A percentile compares a stretch with the other conserved stretches of the same genome.
Evolutionary conservation across 1,140 invertebrate species (phyloP).

Genomic region (Drosophila kikkawai): DNA sequence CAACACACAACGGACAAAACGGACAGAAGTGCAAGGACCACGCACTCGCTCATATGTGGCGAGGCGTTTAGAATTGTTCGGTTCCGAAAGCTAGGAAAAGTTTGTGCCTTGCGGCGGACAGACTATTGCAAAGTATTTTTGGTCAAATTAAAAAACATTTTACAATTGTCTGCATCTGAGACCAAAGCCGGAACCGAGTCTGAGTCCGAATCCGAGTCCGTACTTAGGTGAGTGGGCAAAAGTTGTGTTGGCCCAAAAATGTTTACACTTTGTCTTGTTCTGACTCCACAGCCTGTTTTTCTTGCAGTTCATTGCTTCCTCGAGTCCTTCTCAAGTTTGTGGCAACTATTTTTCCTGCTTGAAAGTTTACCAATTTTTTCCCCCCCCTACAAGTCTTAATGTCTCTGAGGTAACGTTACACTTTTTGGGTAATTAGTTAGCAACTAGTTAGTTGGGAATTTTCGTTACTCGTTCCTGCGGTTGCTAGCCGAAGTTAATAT

Average conservation of each 20-base stretch:
- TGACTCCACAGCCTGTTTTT: slow-evolving; percentile 16
- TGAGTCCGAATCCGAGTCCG: neutral
- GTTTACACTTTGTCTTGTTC: slow-evolving; percentile 59
- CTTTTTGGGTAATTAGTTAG: slow-evolving; percentile 55
- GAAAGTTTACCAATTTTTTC: slow-evolving; percentile 26
- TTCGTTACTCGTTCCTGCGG: slow-evolving; percentile 24
- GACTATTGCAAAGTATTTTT: slow-evolving; percentile 74
- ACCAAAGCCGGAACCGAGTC: neutral
- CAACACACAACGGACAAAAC: neutral
- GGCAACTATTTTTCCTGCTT: slow-evolving; percentile 35
- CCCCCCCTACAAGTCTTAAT: neutral
- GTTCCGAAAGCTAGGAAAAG: slow-evolving; percentile 19
- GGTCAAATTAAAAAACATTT: slow-evolving; percentile 81
- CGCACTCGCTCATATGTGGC: slow-evolving; percentile 41
- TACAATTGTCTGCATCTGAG: slow-evolving; percentile 57
- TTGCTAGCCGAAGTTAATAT: slow-evolving; percentile 62
- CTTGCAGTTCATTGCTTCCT: slow-evolving; percentile 45
- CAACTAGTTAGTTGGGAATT: slow-evolving; percentile 74
- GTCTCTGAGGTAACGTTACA: slow-evolving; percentile 25
- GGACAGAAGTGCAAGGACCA: slow-evolving; percentile 15
- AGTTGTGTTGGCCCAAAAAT: slow-evolving; percentile 64
- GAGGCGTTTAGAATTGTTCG: slow-evolving; percentile 50
- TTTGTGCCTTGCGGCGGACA: slow-evolving; percentile 37
- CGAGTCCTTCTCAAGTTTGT: slow-evolving; percentile 16
- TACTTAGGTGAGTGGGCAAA: slow-evolving; percentile 59